Evolutionary conservation across 2,113 vertebrate species (phyloP).

Genomic region (Aptenodytes forsteri): DNA sequence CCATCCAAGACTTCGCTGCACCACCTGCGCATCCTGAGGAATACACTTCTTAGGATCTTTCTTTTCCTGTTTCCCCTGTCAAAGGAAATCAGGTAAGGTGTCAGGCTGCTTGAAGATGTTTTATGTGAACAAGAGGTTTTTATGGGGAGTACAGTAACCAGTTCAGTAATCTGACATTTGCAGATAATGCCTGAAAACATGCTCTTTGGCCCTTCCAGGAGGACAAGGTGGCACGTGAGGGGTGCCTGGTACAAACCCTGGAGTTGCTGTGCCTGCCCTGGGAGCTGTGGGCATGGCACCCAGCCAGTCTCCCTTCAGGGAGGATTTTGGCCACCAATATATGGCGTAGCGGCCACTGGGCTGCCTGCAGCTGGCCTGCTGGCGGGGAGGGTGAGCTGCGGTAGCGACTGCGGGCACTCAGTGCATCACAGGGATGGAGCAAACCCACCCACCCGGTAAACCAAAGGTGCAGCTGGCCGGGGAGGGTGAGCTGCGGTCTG

Average conservation of each 20-base stretch:
- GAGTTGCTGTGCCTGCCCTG: not conserved
- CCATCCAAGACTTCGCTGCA: not conserved
- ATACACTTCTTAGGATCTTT: not conserved
- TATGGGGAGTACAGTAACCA: not conserved
- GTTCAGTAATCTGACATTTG: not conserved
- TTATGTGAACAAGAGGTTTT: not conserved
- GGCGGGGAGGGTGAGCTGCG: no score
- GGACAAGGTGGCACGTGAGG: not conserved
- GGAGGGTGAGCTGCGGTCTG: no score
- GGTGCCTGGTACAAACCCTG: not conserved
- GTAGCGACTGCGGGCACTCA: accelerated
- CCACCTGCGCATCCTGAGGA: not conserved
- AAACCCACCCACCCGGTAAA: not conserved
- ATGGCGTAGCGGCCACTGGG: accelerated
- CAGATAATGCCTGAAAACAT: not conserved
- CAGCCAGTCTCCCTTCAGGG: not conserved
- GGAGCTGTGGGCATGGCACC: not conserved
- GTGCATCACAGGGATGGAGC: not conserved
- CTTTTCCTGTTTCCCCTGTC: not conserved
- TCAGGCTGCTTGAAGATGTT: not conserved
- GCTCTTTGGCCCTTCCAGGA: not conserved
- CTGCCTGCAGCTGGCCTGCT: not conserved
- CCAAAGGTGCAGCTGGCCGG: no score
- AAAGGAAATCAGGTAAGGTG: not conserved
- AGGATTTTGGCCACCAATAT: not conserved